Conservation (phyloP, 2,113 vertebrate genomes). For the Semnornis frantzii region DNA sequence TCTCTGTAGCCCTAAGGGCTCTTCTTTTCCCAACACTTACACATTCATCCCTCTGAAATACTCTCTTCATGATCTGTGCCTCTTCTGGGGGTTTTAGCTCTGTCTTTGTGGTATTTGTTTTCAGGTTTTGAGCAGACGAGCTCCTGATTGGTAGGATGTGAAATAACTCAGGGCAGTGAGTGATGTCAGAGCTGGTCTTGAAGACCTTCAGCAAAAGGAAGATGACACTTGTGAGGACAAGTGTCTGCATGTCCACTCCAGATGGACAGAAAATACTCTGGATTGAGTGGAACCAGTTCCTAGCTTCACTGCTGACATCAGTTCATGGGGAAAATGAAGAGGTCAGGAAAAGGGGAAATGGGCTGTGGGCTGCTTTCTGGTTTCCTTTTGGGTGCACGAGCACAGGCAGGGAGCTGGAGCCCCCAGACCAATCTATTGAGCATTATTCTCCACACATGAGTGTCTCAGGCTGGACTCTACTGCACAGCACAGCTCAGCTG, state of each 20-base stretch:
- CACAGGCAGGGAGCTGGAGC: not conserved
- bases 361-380: not conserved
- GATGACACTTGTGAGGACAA: not conserved
- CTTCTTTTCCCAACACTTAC: not conserved
- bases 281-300: not conserved
- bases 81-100: not conserved
- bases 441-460: not conserved
- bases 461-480: not conserved
- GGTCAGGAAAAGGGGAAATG: not conserved
- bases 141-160: not conserved
- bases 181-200: not conserved
- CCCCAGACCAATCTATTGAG: rapidly evolving
- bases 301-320: not conserved
- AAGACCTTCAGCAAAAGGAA: not conserved
- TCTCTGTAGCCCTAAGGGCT: not conserved
- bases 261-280: not conserved
- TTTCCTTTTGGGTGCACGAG: not conserved
- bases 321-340: not conserved
- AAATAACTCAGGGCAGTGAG: not conserved
- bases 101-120: not conserved
- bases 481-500: not conserved
- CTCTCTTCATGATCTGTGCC: not conserved
- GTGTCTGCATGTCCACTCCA: not conserved
- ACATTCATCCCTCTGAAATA: not conserved
- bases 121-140: not conserved